Evolutionary conservation across 1,140 invertebrate species (phyloP).

Genomic region (Euura saliciscinereae): DNA sequence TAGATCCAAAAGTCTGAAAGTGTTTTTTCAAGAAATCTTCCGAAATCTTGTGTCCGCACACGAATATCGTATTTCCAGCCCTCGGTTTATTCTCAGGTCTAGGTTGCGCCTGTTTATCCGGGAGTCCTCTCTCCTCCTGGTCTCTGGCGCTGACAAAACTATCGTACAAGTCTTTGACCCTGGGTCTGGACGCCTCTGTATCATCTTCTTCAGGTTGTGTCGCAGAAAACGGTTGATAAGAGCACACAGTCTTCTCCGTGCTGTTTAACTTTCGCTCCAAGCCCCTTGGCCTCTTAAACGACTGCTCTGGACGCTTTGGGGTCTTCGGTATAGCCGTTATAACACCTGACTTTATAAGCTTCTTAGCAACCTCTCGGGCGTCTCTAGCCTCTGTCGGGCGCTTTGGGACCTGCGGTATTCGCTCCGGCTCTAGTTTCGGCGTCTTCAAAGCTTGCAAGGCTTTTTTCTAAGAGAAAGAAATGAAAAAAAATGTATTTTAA

Average conservation of each 20-base stretch:
- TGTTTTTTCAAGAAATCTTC: conserved; percentile 83
- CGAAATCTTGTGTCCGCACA: conserved; percentile 80
- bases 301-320: conserved; percentile 79
- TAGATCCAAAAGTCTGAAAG: conserved; percentile 79
- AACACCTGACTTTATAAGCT: conserved; percentile 92
- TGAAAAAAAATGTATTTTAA: no score
- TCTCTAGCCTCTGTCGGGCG: conserved; percentile 86
- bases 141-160: conserved; percentile 85
- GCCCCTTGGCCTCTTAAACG: conserved; percentile 80
- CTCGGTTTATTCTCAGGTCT: conserved; percentile 69
- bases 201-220: conserved; percentile 75
- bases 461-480: conserved; percentile 74
- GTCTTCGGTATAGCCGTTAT: conserved; percentile 84
- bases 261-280: conserved; percentile 81
- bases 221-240: conserved; percentile 90
- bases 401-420: conserved; percentile 74
- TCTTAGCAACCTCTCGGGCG: conserved; percentile 93
- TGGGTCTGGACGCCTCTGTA: conserved; percentile 48
- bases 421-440: conserved; percentile 87
- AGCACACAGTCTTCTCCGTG: conserved; percentile 74
- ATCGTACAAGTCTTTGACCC: conserved; percentile 83
- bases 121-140: conserved; percentile 63
- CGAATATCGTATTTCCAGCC: conserved; percentile 86
- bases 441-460: conserved; percentile 87
- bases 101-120: conserved; percentile 59